A percentile compares a stretch with the other conserved stretches of the same genome.
These are phyloP conservation scores for Drosophila insularis DNA, from an alignment of 1,140 invertebrate genomes.

Conservation along the genomic window DNA sequence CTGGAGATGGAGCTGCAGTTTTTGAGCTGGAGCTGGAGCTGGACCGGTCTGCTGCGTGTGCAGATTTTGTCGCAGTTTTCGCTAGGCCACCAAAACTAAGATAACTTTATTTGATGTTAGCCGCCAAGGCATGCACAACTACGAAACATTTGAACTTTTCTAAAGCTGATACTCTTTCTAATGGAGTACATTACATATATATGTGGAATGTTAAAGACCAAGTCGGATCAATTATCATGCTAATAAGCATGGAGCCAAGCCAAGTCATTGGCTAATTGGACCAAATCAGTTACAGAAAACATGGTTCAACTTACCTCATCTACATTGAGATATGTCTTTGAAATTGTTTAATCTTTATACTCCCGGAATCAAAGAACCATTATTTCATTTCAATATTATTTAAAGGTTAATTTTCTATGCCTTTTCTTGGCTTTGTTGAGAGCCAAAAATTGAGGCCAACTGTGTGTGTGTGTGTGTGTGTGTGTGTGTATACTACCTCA, in stretches of 20 bases:
- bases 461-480: background rate
- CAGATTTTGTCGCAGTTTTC: conserved; percentile 65
- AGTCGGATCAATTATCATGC: conserved; percentile 49
- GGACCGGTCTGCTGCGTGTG: conserved; percentile 49
- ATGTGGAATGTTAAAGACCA: too few species aligned
- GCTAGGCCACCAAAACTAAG: conserved; percentile 39
- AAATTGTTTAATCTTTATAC: background rate
- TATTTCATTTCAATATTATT: background rate
- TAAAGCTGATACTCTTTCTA: too few species aligned
- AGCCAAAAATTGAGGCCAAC: conserved; percentile 3
- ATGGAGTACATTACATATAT: too few species aligned
- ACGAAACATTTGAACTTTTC: conserved; percentile 66
- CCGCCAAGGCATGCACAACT: conserved; percentile 43
- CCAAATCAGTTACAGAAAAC: conserved; percentile 22
- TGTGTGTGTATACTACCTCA: background rate
- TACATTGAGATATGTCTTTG: background rate
- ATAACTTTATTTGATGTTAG: conserved; percentile 75
- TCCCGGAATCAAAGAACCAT: background rate
- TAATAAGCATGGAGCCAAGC: conserved; percentile 66
- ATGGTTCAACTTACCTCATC: background rate
- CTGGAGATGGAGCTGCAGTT: conserved; percentile 13
- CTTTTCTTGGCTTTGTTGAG: background rate
- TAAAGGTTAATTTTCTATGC: background rate
- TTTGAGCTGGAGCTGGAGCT: conserved; percentile 7
- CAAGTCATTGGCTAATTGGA: conserved; percentile 62